A percentile compares a stretch with the other conserved stretches of the same genome.
These are phyloP conservation scores for Etheostoma nigrum DNA, from an alignment of 2,797 vertebrate species.

Conservation along the genomic window DNA sequence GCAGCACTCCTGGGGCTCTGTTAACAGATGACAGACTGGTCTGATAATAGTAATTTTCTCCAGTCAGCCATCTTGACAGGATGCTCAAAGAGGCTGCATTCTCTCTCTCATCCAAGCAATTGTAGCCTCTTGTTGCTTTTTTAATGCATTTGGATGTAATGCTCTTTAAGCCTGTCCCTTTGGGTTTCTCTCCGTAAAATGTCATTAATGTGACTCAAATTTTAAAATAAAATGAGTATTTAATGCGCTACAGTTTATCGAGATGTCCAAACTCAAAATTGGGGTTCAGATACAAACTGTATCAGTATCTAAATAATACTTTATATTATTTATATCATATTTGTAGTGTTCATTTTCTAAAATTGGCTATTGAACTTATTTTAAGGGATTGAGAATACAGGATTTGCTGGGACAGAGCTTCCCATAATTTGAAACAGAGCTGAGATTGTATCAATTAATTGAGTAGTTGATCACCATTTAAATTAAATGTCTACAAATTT, in stretches of 20 bases:
- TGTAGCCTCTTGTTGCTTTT: constrained; percentile 57
- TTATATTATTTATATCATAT: neutral
- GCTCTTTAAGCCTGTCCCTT: constrained; percentile 56
- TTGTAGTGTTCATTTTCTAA: neutral
- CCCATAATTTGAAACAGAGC: neutral
- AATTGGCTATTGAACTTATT: neutral
- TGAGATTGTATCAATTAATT: neutral
- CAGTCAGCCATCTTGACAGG: constrained; percentile 81
- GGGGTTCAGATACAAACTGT: neutral
- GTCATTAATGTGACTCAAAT: constrained; percentile 28
- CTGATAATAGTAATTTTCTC: constrained; percentile 81
- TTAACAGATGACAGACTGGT: constrained; percentile 73
- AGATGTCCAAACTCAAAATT: constrained; percentile 41
- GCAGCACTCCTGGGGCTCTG: constrained; percentile 58
- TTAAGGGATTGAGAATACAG: neutral
- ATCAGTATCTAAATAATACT: neutral
- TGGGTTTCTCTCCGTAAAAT: constrained; percentile 31
- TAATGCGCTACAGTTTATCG: constrained; percentile 3
- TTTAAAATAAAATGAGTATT: constrained; percentile 32
- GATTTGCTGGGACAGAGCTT: neutral
- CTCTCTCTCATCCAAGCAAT: constrained; percentile 70
- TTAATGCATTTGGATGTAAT: constrained; percentile 60
- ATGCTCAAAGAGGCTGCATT: constrained; percentile 71
- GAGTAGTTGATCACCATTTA: neutral
- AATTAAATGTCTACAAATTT: neutral